Base-by-base conservation (phyloP, 2,888 invertebrate genomes). In the Rotaria magnacalcarata region DNA sequence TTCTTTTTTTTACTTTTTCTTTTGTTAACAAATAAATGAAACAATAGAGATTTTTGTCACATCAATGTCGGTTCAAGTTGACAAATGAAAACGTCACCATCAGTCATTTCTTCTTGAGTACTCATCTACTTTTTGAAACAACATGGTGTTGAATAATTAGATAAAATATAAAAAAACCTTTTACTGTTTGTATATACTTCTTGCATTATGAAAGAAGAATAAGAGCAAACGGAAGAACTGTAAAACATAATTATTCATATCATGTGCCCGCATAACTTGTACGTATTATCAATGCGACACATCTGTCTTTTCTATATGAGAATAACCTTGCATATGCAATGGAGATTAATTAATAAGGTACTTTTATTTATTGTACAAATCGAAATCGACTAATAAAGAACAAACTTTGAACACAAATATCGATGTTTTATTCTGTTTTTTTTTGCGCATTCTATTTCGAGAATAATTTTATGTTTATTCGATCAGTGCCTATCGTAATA, bases 41-140 rank as follows among this genome's bases (percentile, higher is more conserved):
- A 67, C 34, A 67, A 67, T 67, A 67, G 67, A 67, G 67, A 67
- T 67, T 14, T 0, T 19, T 34, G 34, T 14, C 67, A 67, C 34
- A 67, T 67, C 14, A 67, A 67, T 67, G 34, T 67, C 67, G 67
- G 34, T 67, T 67, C 19, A 34, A 67, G 14, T 16, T 67, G 16
- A 34, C 67, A 67, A 67, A 67, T 34, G 67, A 16, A 34, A 67
- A 67, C 67, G 67, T 67, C 67, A 67, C 24, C 67, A 67, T 67
- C 34, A 67, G 2, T 67, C 67, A 67, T 67, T 14, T 67, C 27
- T 19, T 67, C 19, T 67, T 16, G 34, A 67, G 16, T 34, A 67
- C 16, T 34, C 27, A 14, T 67, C 67, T 67, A 67, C 67, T 34
- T 41, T 16, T 27, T 16, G 4, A 67, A 7, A 67, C 19, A 67